Evolutionary conservation across 1,140 invertebrate species (phyloP), one percentile per base, ranked within the genome.

Genomic region (Euwallacea fornicatus): DNA sequence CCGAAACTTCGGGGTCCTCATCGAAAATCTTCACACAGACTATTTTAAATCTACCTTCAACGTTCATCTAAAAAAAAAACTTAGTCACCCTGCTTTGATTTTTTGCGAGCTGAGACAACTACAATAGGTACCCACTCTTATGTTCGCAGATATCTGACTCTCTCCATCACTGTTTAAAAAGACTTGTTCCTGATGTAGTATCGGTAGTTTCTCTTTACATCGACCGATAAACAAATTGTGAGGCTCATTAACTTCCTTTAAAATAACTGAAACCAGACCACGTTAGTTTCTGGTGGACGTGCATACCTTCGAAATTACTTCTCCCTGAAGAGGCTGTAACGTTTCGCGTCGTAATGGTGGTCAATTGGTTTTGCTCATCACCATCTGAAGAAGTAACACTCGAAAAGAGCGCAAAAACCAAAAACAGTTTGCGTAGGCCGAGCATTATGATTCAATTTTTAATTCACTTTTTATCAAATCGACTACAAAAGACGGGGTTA

Each of bases 121-220:
- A 42, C 10, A 58, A 58, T 15, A 8, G 15, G 53, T 50, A 69
- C 73, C 73, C 73, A 79, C 79, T 61, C 73, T 66, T 64, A 80
- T 79, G 56, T 73, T 67, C 10, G 76, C 78, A 62, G 66, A 66
- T 8, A 78, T 73, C 13, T 76, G 74, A 64, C 75, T 79, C 59
- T 76, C 75, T 0, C 75, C 77, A 67, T 78, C 76, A 56, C 78
- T 79, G 43, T 75, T 75, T 15, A 80, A 42, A 65, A 79, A 73
- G 33, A 80, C 74, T 54, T 77, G 78, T 72, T 80, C 79, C 13
- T 76, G 72, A 53, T 80, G 78, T 11, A 79, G 50, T 13, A 78
- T 44, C 15, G 67, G 55, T 58, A 78, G 64, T 8, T 74, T 69
- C n/a, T 72, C 71, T 11, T 56, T 71, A 69, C 78, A 79, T 71